Conservation (phyloP, 2,113 vertebrate species). For the Gallinago paraguaiae region DNA sequence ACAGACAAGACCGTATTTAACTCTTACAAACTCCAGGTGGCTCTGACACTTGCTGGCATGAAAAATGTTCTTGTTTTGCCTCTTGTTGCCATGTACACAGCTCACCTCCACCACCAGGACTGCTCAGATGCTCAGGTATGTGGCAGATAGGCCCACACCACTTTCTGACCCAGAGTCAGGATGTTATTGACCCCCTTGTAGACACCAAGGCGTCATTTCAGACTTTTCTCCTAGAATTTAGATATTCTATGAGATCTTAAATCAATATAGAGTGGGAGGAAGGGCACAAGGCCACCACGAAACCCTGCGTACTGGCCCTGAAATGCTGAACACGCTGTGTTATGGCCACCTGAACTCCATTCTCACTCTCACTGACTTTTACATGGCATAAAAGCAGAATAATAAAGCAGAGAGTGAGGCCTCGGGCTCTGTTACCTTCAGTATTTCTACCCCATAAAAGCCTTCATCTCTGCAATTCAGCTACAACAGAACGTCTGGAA, state of each 20-base stretch:
- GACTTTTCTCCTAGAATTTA: neutral
- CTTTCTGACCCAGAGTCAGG: neutral
- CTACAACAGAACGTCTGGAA: neutral
- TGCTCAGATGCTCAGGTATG: neutral
- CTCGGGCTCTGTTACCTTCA: neutral
- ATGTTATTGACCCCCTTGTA: fast-evolving
- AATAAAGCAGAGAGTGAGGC: neutral
- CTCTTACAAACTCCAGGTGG: fast-evolving
- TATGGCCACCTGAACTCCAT: neutral
- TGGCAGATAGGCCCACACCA: fast-evolving
- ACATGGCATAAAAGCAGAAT: neutral
- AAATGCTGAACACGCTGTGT: fast-evolving
- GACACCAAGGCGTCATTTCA: neutral
- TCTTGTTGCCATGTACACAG: neutral
- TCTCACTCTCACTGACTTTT: neutral
- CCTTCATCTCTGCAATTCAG: neutral
- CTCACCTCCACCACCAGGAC: neutral
- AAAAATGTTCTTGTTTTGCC: neutral
- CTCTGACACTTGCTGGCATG: neutral
- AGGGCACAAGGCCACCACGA: neutral
- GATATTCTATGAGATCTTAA: neutral
- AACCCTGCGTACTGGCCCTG: neutral
- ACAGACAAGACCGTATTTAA: neutral
- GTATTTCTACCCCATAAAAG: neutral
- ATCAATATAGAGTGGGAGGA: neutral